A percentile compares a stretch with the other conserved stretches of the same genome.
These are phyloP conservation scores for Drosophila pallidifrons DNA, from an alignment of 1,140 invertebrate species.

Conservation along the genomic window DNA sequence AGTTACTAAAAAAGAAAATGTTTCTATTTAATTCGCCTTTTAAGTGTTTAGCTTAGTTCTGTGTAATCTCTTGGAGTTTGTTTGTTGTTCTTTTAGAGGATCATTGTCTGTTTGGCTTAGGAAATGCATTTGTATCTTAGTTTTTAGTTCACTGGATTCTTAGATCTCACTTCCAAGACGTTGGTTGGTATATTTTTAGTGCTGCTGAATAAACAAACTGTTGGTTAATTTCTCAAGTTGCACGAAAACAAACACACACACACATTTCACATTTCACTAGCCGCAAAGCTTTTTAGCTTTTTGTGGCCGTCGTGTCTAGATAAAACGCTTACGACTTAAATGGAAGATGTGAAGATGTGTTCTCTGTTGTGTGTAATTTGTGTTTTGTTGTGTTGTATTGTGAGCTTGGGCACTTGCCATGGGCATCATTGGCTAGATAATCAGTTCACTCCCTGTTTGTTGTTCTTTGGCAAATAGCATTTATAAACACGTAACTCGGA, in stretches of 20 bases:
- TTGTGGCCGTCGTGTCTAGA: conserved; percentile 20
- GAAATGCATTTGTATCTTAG: conserved; percentile 2
- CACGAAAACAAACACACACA: conserved; percentile 1
- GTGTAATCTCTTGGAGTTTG: background rate
- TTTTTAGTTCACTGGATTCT: too few relatives aligned
- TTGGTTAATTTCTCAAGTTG: conserved; percentile 12
- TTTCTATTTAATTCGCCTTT: too few relatives aligned
- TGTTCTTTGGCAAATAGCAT: conserved; percentile 64
- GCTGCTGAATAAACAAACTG: background rate
- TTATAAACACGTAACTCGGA: conserved; percentile 7
- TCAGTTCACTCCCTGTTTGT: conserved; percentile 59
- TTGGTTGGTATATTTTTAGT: conserved; percentile 9
- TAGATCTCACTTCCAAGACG: background rate
- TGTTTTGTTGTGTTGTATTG: too few relatives aligned
- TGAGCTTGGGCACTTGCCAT: conserved; percentile 23
- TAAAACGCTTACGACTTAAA: conserved; percentile 3
- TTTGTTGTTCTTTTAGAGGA: conserved; percentile 1
- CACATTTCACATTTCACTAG: background rate
- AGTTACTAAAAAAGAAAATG: too few relatives aligned
- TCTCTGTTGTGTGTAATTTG: too few relatives aligned
- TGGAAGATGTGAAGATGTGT: conserved; percentile 5
- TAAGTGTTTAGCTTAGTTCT: background rate
- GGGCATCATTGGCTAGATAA: conserved; percentile 56
- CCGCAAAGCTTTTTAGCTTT: conserved; percentile 21
- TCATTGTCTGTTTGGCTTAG: background rate